Evolutionary conservation across 92 coral and sea anemone species (phyloP).

Genomic region (Metridium senile): DNA sequence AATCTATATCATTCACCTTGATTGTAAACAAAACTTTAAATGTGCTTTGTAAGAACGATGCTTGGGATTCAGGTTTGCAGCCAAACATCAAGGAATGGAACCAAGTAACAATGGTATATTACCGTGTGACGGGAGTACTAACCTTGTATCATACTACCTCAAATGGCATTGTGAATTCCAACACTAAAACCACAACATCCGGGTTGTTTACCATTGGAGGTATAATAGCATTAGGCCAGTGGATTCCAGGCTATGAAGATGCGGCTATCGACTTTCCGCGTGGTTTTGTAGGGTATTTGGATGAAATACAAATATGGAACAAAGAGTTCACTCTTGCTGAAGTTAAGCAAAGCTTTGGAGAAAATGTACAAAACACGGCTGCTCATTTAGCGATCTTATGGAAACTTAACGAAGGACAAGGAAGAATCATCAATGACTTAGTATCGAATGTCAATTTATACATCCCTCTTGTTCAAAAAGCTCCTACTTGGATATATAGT

Average conservation of each 20-base stretch:
- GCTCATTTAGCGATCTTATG: slow-evolving; percentile 51
- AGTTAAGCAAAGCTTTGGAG: slow-evolving; percentile 45
- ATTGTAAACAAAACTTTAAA: slow-evolving; percentile 21
- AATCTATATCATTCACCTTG: slow-evolving; percentile 34
- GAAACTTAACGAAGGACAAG: slow-evolving; percentile 68
- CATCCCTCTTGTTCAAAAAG: slow-evolving; percentile 35
- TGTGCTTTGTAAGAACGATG: slow-evolving; percentile 26
- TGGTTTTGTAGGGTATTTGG: slow-evolving; percentile 59
- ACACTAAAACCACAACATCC: slow-evolving; percentile 23
- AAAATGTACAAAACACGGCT: slow-evolving; percentile 51
- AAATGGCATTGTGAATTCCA: slow-evolving; percentile 18
- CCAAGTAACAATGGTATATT: slow-evolving; percentile 56
- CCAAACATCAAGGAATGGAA: slow-evolving; percentile 44
- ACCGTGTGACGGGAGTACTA: slow-evolving; percentile 52
- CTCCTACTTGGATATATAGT: slow-evolving; percentile 59
- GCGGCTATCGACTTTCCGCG: slow-evolving; percentile 21
- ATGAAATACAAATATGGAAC: slow-evolving; percentile 70
- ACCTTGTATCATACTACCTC: slow-evolving; percentile 35
- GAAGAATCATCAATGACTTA: slow-evolving; percentile 35
- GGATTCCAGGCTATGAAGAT: slow-evolving; percentile 63
- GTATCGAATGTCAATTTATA: slow-evolving; percentile 52
- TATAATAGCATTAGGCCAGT: slow-evolving; percentile 58
- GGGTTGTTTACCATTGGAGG: slow-evolving; percentile 51
- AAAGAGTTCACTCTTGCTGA: slow-evolving; percentile 40
- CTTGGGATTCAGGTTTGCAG: slow-evolving; percentile 37